Base-by-base conservation (phyloP, 1,140 invertebrate genomes). In the Drosophila ambigua region DNA sequence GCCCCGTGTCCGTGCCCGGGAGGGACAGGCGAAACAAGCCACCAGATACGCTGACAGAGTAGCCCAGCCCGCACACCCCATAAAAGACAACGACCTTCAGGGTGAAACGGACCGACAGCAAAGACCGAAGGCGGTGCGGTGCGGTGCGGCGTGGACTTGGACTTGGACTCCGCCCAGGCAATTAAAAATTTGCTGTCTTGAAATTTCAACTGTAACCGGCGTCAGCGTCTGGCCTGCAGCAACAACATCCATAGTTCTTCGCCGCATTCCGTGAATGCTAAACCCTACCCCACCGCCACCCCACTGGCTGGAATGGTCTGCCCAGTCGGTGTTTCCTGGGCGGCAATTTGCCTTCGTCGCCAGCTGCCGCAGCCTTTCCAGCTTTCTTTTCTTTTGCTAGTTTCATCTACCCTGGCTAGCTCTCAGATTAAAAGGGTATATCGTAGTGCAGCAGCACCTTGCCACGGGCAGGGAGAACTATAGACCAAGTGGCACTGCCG, bases 161-260 rank as follows among this genome's bases (percentile, higher is more conserved):
- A 31, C 41, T 28, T 4, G 23, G 66, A 52, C 54, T 28, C 71
- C 49, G 53, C 60, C 71, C 61, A 55, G 77, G 77, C 78, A 80
- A 80, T 80, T 80, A 80, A 80, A 80, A 80, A 76, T 76, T 39
- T 76, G 60, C 77, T 80, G 65, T 80, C 77, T 79, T 76, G 77
- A 80, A 80, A 80, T 76, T 80, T 80, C 77, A 80, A 80, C 78
- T 58, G 72, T 67, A 62, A 66, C 55, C 53, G 23, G 58, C 48
- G 15, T 9, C n/a, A 16, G 11, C 4, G 71, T 73, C 69, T 75
- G 13, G 72, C 72, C 72, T 54, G 71, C 49, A 53, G 72, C 71
- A 28, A 48, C 5, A 65, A 51, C 6, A 59, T 65, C 44, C 58
- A 57, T 74, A 74, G 71, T 74, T 74, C n/a, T 35, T 53, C 28